phyloP scores from a whole-genome alignment of 1,140 invertebrate genomes.

The Drosophila pseudoobscura region DNA sequence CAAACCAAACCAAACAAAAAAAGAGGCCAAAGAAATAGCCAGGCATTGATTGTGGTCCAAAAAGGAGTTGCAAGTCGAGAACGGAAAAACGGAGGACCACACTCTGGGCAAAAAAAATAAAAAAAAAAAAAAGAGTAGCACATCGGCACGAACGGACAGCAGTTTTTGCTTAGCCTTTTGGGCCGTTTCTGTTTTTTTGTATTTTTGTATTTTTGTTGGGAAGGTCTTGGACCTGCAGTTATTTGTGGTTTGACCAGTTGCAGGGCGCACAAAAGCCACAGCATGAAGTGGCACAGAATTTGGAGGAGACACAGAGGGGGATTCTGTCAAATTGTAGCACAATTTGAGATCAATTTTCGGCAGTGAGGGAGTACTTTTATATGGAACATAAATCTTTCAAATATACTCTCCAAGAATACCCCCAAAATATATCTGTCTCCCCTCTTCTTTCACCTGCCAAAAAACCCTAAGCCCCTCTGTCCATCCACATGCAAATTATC shows the following conservation, averaged over 20 bases:
- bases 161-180: conserved; percentile 52
- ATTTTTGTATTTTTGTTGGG: conserved; percentile 25
- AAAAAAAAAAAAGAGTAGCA: conserved; percentile 19
- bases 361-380: too few species aligned
- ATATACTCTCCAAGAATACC: too few species aligned
- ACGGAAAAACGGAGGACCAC: conserved; percentile 65
- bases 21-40: conserved; percentile 13
- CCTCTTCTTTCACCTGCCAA: too few species aligned
- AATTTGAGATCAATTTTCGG: too few species aligned
- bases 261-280: conserved; percentile 32
- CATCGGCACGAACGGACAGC: conserved; percentile 30
- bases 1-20: conserved; percentile 4
- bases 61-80: conserved; percentile 65
- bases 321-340: too few species aligned
- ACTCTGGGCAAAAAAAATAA: conserved; percentile 31
- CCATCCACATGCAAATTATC: conserved; percentile 31
- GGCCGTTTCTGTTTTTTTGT: conserved; percentile 28
- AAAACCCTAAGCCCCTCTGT: too few species aligned
- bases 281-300: conserved; percentile 13
- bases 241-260: conserved; percentile 56
- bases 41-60: conserved; percentile 71
- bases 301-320: background rate
- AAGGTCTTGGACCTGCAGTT: conserved; percentile 48
- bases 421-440: too few species aligned
- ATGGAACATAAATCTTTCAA: too few species aligned